Conservation (phyloP, 2,113 vertebrate genomes). For the Chunga burmeisteri region DNA sequence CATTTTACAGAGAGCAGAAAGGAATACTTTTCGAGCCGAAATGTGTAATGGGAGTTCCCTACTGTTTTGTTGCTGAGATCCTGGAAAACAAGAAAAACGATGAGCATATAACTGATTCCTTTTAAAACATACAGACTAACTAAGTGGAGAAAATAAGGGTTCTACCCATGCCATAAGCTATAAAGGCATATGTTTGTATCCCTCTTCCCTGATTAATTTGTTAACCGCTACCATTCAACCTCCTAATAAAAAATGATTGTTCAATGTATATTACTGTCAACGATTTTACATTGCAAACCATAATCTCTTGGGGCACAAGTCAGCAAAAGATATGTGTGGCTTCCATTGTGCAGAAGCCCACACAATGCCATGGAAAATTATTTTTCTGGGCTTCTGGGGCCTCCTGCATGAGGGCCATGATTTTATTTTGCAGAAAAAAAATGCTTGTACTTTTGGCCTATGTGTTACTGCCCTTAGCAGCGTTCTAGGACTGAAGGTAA, state of each 20-base stretch:
- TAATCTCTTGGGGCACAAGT: conserved; percentile 18
- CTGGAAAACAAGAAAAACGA: conserved; percentile 68
- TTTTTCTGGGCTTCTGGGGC: neutral
- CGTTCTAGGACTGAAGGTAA: neutral
- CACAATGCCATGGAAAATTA: neutral
- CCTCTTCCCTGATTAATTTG: conserved; percentile 17
- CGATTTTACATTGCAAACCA: conserved; percentile 40
- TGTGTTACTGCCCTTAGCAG: neutral
- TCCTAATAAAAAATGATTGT: conserved; percentile 42
- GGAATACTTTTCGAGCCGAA: conserved; percentile 62
- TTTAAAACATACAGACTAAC: neutral
- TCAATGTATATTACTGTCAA: conserved; percentile 22
- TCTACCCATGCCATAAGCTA: neutral
- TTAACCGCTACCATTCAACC: conserved; percentile 3
- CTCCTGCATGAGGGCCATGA: neutral
- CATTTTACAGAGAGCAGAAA: conserved; percentile 69
- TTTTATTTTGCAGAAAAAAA: neutral
- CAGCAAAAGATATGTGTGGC: conserved; percentile 13
- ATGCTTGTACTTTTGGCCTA: neutral
- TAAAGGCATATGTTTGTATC: neutral
- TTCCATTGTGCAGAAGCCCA: neutral
- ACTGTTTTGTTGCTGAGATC: conserved; percentile 74
- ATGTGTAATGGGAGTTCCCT: conserved; percentile 74
- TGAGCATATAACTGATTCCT: conserved; percentile 56
- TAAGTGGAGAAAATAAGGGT: conserved; percentile 5